Conservation (phyloP, 2,888 invertebrate species). For the Isotomurus palustris region DNA sequence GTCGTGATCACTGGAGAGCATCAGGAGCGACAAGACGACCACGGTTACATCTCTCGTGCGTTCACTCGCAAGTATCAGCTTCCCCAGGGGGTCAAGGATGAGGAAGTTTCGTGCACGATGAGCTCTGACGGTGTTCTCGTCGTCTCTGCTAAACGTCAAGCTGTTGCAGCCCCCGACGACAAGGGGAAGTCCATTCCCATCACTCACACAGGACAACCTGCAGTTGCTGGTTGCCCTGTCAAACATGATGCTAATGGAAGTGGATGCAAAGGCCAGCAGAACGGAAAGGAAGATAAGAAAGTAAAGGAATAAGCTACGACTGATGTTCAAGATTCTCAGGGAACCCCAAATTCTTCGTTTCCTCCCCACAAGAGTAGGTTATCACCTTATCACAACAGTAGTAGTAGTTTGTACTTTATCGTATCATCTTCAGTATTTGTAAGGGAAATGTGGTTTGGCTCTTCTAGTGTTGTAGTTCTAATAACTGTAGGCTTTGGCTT, state of each 20-base stretch:
- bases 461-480: too few species aligned
- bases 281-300: too few species aligned
- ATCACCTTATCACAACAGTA: too few species aligned
- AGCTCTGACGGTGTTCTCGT: conserved; percentile 48
- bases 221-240: conserved; percentile 10
- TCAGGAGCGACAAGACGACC: conserved; percentile 44
- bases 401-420: too few species aligned
- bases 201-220: conserved; percentile 28
- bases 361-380: too few species aligned
- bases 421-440: too few species aligned
- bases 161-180: not conserved
- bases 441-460: too few species aligned
- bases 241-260: not conserved
- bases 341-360: too few species aligned
- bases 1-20: conserved; percentile 49
- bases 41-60: conserved; percentile 47
- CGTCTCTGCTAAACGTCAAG: conserved; percentile 46
- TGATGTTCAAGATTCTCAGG: too few species aligned
- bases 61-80: conserved; percentile 48
- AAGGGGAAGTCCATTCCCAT: conserved; percentile 26
- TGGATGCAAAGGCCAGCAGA: not conserved
- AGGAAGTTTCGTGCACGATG: conserved; percentile 47
- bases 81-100: conserved; percentile 49
- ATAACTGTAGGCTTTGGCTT: too few species aligned
- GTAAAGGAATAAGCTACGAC: too few species aligned